These are phyloP conservation scores for Diplazon laetatorius DNA, from an alignment of 2,888 invertebrate species.

Conservation along the genomic window DNA sequence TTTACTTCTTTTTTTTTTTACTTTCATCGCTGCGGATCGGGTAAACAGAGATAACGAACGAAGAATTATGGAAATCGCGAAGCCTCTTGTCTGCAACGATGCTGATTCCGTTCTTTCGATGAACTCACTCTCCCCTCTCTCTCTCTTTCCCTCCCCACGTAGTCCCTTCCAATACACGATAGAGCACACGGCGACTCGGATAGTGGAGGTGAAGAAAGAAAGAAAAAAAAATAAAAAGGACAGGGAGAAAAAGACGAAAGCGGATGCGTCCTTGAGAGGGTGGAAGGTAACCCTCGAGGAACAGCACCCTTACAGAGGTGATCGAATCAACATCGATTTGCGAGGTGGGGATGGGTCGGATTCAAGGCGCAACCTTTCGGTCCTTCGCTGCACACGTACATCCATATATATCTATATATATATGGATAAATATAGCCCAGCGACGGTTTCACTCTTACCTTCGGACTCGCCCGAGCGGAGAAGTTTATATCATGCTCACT, in stretches of 20 bases:
- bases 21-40: neutral
- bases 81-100: constrained; percentile 15
- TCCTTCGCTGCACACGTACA: constrained; percentile 36
- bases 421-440: neutral
- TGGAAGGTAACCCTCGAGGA: constrained; percentile 39
- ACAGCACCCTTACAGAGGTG: constrained; percentile 58
- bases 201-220: constrained; percentile 13
- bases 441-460: constrained; percentile 34
- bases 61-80: constrained; percentile 44
- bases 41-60: constrained; percentile 46
- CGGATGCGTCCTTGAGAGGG: constrained; percentile 47
- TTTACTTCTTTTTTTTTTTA: constrained; percentile 36
- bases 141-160: too few relatives aligned
- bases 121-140: constrained; percentile 22
- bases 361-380: constrained; percentile 32
- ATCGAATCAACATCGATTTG: constrained; percentile 71
- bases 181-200: constrained; percentile 26
- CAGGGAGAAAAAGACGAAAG: constrained; percentile 12
- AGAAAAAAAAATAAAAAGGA: neutral
- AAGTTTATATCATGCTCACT: constrained; percentile 32
- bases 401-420: too few relatives aligned
- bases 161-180: constrained; percentile 13
- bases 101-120: constrained; percentile 40
- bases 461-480: constrained; percentile 12
- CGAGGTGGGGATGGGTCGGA: constrained; percentile 40